These are phyloP conservation scores for Megalurothrips usitatus DNA, from an alignment of 2,888 invertebrate genomes.

Conservation along the genomic window DNA sequence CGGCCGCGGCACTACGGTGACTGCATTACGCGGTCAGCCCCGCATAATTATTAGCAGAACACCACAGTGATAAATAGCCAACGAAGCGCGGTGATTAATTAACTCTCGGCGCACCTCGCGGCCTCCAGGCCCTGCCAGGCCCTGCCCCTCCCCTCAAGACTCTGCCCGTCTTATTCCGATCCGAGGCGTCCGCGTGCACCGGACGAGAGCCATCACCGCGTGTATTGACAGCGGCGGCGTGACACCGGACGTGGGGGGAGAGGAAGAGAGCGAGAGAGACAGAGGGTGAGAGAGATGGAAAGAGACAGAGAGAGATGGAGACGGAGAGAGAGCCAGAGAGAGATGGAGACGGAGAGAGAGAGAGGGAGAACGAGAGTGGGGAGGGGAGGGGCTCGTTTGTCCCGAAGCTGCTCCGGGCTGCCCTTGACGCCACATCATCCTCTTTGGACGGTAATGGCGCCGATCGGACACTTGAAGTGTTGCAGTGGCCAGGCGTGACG, in stretches of 20 bases:
- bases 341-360: not conserved
- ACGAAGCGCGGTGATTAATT: no score
- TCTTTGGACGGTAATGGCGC: not conserved
- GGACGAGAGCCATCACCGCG: not conserved
- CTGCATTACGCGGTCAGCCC: no score
- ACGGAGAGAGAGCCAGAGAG: not conserved
- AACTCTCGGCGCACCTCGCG: no score
- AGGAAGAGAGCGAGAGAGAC: not conserved
- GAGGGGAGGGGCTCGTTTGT: not conserved
- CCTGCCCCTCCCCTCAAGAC: no score
- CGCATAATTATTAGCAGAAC: no score
- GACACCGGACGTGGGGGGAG: not conserved
- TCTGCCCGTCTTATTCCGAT: no score
- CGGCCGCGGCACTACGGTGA: no score
- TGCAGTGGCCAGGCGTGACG: not conserved
- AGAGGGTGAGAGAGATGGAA: not conserved
- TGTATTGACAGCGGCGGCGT: not conserved
- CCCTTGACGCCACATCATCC: constrained; percentile 6
- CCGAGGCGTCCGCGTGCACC: no score
- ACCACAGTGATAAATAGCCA: no score
- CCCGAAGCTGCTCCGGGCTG: not conserved
- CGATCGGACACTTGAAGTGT: constrained; percentile 11
- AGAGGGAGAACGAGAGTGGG: not conserved
- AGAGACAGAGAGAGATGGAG: not conserved
- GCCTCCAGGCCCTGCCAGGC: no score